Evolutionary conservation across 1,140 invertebrate species (phyloP).

Genomic region (Cheumatopsyche charites): DNA sequence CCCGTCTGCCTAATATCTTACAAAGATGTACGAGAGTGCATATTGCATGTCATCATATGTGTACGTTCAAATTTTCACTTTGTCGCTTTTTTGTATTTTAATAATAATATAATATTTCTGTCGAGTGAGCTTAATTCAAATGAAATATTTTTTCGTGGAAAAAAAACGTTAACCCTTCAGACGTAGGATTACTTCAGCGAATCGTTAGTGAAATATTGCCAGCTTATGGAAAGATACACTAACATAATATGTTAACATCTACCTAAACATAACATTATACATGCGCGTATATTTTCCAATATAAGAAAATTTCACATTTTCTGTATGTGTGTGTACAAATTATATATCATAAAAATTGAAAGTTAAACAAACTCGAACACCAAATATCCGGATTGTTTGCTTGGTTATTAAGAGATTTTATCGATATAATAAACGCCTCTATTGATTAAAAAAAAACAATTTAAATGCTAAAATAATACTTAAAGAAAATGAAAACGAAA

Average conservation of each 20-base stretch:
- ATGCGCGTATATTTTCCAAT: conserved; percentile 4
- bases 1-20: background rate
- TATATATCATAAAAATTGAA: background rate
- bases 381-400: too few species aligned
- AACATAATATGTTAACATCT: too few species aligned
- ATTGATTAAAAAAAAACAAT: too few species aligned
- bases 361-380: background rate
- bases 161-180: conserved; percentile 10
- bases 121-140: background rate
- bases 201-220: conserved; percentile 8
- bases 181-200: background rate
- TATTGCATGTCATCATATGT: too few species aligned
- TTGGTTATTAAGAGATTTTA: too few species aligned
- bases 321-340: too few species aligned
- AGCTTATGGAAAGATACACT: conserved; percentile 7
- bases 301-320: background rate
- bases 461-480: too few species aligned
- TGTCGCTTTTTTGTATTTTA: too few species aligned
- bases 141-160: conserved; percentile 18
- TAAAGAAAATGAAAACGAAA: too few species aligned
- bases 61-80: too few species aligned
- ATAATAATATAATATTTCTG: conserved; percentile 3
- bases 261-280: too few species aligned
- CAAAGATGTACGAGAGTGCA: background rate
- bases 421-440: too few species aligned